Conservation (phyloP, 2,888 invertebrate genomes). For the Pristionchus japonicus region DNA sequence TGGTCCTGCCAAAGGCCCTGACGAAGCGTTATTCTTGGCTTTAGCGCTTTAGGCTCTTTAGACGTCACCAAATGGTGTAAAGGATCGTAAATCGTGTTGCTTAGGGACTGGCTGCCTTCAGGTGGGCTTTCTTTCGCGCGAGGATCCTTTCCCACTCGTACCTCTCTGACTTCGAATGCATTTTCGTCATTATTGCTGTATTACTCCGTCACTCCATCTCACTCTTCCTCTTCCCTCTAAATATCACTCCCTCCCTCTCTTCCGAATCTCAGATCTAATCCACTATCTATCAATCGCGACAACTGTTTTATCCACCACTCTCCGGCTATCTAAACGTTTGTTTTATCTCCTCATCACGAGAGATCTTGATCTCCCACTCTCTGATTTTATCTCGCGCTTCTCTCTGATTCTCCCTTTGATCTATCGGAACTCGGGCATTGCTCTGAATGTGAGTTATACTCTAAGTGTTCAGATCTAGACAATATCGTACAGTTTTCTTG, state of each 20-base stretch:
- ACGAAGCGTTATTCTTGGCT: no score
- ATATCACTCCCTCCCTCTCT: neutral
- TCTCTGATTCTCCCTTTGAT: no score
- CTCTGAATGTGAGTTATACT: no score
- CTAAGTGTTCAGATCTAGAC: no score
- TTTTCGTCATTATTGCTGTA: no score
- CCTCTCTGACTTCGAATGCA: neutral
- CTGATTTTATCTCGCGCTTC: no score
- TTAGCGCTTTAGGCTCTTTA: neutral
- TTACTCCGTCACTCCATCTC: neutral
- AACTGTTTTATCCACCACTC: constrained; percentile 2
- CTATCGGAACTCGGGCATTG: no score
- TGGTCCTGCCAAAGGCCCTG: neutral
- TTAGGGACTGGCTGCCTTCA: neutral
- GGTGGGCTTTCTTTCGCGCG: neutral
- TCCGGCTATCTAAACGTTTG: constrained; percentile 30
- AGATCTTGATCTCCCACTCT: neutral
- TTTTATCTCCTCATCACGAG: constrained; percentile 22
- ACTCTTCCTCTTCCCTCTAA: neutral
- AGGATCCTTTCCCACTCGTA: no score
- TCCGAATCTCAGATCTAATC: neutral
- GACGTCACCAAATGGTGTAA: neutral
- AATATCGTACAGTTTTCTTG: neutral
- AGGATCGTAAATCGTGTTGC: neutral
- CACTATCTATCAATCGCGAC: constrained; percentile 11